Evolutionary conservation across 2,113 vertebrate genomes (phyloP), one percentile per base, ranked within the genome.

Genomic region (Vidua macroura): DNA sequence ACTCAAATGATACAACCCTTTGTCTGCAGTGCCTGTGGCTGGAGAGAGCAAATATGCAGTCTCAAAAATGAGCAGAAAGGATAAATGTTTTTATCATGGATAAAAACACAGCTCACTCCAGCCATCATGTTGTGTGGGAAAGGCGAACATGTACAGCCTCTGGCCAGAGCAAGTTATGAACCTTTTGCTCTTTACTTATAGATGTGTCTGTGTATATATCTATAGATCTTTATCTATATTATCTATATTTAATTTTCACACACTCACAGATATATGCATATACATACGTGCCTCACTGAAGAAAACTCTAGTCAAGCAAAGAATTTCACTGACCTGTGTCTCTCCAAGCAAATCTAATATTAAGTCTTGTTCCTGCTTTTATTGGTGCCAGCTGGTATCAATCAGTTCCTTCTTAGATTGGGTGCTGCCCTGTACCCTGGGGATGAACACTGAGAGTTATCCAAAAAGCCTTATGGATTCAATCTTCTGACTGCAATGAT

Each of bases 141-240:
- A 24, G 28, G 27, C 27, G 46, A 87, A 43, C 22, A 33, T 30
- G 35, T 28, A 63, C 24, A 80, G 58, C 9, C 46, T 66, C 43
- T 63, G 73, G 48, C 23, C 85, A 89, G 10, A 64, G 13, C 12
- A 74, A 67, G 22, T 53, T 58, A 74, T 1, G 2, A 88, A 59
- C 19, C 1, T 43, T 83, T 35, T 15, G 28, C 3, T 15, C 44
- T 30, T 53, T 68, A 56, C 2, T 23, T 27, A 41, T 19, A 69
- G 24, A 55, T 76, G 11, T 2, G 3, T 68, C 14, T 53, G 20
- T 30, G 22, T 48, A 22, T 22, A 7, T 6, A 41, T 12, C 11
- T 41, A 41, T 41, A 41, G 11, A 41, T 31, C 0, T 22, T 2
- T 13, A 2, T 23, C 3, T 25, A 1, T 33, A 2, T 19, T 19